Evolutionary conservation across 2,797 vertebrate genomes (phyloP), one percentile per base, ranked within the genome.

Genomic region (Channallabes apus): DNA sequence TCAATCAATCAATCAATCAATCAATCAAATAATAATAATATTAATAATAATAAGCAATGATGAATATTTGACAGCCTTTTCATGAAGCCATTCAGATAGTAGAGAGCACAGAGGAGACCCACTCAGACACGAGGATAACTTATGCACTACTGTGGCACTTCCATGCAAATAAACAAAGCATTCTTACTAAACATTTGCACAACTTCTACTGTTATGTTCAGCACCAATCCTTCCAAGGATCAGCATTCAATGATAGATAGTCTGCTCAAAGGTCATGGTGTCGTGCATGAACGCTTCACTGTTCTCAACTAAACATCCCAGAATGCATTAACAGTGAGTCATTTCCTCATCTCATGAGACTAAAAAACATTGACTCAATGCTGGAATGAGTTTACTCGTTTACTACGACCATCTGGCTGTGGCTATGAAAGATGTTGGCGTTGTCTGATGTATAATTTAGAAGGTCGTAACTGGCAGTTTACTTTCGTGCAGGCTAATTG

Each of bases 341-440:
- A 75, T 7, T 18, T 58, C 51, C 32, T 32, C 58, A 76, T 58
- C 18, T 24, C 11, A 58, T 27, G 8, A 32, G 4, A 11, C 73
- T 58, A 76, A 32, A 54, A 56, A 46, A 80, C 22, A 27, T 1
- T 1, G 20, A 38, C 32, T 38, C 32, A 24, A n/a, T 27, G 58
- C 1, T n/a, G 12, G 11, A 61, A 41, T 24, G 1, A n/a, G 17
- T 24, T 62, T n/a, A 62, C n/a, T n/a, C n/a, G n/a, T n/a, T n/a
- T 62, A 35, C 58, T 24, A 85, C 68, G 17, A 51, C 51, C 38
- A 83, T 68, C 41, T 54, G 81, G 14, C 76, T 85, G 15, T 84
- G n/a, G 71, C 76, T 86, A 17, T 82, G 54, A 84, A 86, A 61
- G 32, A n/a, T 62, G 54, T 62, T 41, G 29, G 24, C 1, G 32